These are phyloP conservation scores for Silurus glanis DNA, from an alignment of 2,113 vertebrate genomes.

Conservation along the genomic window DNA sequence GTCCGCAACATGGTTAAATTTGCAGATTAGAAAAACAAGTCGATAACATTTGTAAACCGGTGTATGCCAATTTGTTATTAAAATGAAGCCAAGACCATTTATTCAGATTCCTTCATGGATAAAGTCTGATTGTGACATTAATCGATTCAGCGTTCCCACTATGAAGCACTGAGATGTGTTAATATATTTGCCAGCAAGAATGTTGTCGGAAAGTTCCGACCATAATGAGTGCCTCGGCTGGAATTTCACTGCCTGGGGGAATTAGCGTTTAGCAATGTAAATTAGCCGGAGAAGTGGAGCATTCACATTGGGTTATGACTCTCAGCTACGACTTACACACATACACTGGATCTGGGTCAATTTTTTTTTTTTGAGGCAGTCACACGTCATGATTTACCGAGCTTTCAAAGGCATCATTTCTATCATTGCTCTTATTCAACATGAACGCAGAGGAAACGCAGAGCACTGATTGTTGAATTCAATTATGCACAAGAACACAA, in stretches of 20 bases:
- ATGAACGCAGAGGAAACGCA: conserved; percentile 18
- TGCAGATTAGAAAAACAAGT: neutral
- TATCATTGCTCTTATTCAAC: neutral
- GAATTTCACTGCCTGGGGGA: conserved; percentile 8
- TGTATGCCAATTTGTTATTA: neutral
- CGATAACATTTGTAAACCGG: neutral
- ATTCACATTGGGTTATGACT: conserved; percentile 27
- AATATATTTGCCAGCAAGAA: conserved; percentile 19
- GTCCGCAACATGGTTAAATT: neutral
- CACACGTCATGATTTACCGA: neutral
- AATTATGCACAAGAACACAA: conserved; percentile 35
- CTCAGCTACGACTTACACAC: conserved; percentile 4
- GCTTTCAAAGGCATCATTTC: conserved; percentile 14
- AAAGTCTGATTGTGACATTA: neutral
- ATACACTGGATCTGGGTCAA: neutral
- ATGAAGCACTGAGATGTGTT: conserved; percentile 17
- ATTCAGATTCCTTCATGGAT: neutral
- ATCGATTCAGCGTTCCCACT: neutral
- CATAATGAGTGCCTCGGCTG: conserved; percentile 21
- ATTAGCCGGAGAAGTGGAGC: conserved; percentile 1
- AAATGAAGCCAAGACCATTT: neutral
- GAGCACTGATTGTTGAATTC: conserved; percentile 12
- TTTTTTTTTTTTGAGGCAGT: neutral
- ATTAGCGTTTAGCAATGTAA: conserved; percentile 34
- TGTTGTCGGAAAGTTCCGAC: conserved; percentile 21